These are phyloP conservation scores for Diachasma alloeum DNA, from an alignment of 1,140 invertebrate genomes.

Conservation along the genomic window DNA sequence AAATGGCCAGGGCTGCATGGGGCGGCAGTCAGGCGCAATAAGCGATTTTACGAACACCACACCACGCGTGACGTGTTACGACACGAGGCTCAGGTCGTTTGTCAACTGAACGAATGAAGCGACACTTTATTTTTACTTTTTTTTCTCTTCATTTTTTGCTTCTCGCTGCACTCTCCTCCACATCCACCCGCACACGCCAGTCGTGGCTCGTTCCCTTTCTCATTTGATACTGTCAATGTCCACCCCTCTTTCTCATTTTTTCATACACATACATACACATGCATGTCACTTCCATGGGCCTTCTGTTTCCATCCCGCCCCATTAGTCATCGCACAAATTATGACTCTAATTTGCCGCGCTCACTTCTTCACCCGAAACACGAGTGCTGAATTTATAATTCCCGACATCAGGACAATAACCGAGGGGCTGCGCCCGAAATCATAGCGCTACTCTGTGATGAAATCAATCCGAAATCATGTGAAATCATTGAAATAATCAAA, in stretches of 20 bases:
- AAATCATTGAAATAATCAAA: too few relatives aligned
- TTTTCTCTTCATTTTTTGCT: neutral
- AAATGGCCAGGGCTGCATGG: neutral
- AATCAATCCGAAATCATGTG: too few relatives aligned
- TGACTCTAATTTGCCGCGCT: conserved; percentile 26
- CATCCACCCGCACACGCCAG: neutral
- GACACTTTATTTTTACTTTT: conserved; percentile 22
- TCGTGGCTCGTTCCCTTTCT: conserved; percentile 13
- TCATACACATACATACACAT: neutral
- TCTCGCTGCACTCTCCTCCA: neutral
- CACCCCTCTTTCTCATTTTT: conserved; percentile 3
- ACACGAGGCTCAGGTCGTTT: conserved; percentile 18
- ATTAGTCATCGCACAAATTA: conserved; percentile 31
- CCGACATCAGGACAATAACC: neutral
- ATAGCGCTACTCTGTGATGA: too few relatives aligned
- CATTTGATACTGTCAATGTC: conserved; percentile 30
- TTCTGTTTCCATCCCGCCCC: conserved; percentile 21
- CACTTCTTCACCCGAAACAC: neutral
- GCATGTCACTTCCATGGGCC: neutral
- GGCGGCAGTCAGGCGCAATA: neutral
- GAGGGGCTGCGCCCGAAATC: too few relatives aligned
- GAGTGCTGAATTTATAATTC: neutral
- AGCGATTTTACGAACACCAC: neutral
- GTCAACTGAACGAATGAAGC: conserved; percentile 20
- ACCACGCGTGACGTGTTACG: neutral